Conservation (phyloP, 30 jellyfish, hydroid and myxozoan species). For the Turritopsis dohrnii region DNA sequence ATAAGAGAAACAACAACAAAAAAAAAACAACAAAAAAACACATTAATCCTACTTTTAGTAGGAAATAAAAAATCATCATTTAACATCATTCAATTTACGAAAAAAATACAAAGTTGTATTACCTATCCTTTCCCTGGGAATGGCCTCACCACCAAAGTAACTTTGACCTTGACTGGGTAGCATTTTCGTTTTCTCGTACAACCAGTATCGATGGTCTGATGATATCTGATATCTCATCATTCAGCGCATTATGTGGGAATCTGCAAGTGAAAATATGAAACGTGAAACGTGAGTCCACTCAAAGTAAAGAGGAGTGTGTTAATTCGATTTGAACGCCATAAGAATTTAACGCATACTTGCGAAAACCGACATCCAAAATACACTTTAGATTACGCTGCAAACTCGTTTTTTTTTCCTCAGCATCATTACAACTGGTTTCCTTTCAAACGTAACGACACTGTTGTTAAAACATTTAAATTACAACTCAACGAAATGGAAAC, state of each 20-base stretch:
- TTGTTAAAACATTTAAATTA: neutral
- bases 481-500: neutral
- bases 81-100: too few species aligned
- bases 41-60: too few species aligned
- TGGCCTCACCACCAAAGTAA: neutral
- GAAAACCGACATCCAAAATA: too few species aligned
- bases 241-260: neutral
- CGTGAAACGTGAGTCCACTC: neutral
- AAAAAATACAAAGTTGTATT: too few species aligned
- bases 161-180: neutral
- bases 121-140: too few species aligned
- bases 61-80: too few species aligned
- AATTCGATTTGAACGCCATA: neutral
- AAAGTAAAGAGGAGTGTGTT: neutral
- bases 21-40: too few species aligned
- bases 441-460: neutral
- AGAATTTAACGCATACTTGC: too few species aligned
- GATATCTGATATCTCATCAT: neutral
- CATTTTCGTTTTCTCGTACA: neutral
- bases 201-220: neutral
- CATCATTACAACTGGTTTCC: neutral
- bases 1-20: too few species aligned
- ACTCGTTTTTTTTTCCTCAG: too few species aligned
- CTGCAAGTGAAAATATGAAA: neutral
- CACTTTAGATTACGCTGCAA: too few species aligned